Evolutionary conservation across 2,113 vertebrate species (phyloP).

Genomic region (Tragelaphus imberbis): DNA sequence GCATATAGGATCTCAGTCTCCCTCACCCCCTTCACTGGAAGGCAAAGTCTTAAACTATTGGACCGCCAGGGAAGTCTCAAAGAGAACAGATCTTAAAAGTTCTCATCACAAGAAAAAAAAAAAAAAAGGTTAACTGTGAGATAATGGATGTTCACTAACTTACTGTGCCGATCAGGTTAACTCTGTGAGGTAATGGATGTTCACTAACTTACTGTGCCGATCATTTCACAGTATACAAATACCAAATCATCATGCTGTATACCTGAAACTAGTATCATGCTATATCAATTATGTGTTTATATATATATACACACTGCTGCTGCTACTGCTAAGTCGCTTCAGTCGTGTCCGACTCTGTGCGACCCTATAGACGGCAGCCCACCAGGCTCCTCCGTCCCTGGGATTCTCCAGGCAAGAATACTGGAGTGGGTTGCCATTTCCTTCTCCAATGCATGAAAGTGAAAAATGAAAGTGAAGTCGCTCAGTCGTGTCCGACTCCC

Average conservation of each 20-base stretch:
- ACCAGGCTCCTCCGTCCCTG: no score
- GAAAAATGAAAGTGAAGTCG: no score
- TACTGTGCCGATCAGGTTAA: background rate
- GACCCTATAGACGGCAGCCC: no score
- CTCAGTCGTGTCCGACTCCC: no score
- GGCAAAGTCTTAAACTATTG: background rate
- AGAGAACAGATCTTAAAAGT: background rate
- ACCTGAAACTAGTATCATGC: background rate
- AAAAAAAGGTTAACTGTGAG: background rate
- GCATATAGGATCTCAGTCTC: background rate
- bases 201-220: background rate
- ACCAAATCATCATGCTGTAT: background rate
- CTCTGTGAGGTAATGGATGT: background rate
- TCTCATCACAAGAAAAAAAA: background rate
- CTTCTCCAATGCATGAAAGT: no score
- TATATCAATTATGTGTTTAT: background rate
- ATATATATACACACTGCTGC: fast-evolving
- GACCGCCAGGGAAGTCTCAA: background rate
- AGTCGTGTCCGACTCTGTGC: no score
- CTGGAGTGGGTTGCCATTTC: no score
- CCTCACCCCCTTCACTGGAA: background rate
- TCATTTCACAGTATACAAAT: background rate
- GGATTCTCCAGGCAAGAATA: no score
- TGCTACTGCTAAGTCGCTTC: no score
- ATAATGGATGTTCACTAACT: background rate